Percentiles rank a stretch among this genome's conserved stretches.
Evolutionary conservation across 1,140 invertebrate genomes (phyloP).

Genomic region (Zaprionus inermis): DNA sequence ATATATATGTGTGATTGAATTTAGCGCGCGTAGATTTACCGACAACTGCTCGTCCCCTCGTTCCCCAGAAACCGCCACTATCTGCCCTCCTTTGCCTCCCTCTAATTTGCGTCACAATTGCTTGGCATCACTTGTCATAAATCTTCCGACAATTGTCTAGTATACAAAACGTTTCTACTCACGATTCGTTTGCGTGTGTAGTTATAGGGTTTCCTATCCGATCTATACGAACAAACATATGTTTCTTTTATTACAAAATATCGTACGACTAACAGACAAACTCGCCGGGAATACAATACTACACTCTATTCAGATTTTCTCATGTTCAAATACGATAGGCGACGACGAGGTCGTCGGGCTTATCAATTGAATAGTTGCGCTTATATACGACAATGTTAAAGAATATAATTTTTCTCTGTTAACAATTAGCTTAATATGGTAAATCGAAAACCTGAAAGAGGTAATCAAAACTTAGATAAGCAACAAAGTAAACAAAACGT

Average conservation of each 20-base stretch:
- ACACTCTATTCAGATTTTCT: background rate
- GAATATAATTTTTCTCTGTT: conserved; percentile 5
- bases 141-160: conserved; percentile 37
- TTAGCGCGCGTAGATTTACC: conserved; percentile 25
- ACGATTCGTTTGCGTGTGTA: conserved; percentile 23
- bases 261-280: background rate
- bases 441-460: conserved; percentile 17
- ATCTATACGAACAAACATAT: conserved; percentile 4
- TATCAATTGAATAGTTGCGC: conserved; percentile 24
- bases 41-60: conserved; percentile 3
- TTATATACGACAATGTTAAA: conserved; percentile 16
- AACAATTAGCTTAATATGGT: conserved; percentile 28
- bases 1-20: conserved; percentile 34
- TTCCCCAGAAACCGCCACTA: background rate
- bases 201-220: conserved; percentile 45
- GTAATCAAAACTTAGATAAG: conserved; percentile 28
- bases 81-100: background rate
- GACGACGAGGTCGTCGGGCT: conserved; percentile 34
- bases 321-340: conserved; percentile 22
- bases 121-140: conserved; percentile 35
- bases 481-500: conserved; percentile 11
- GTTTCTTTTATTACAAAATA: conserved; percentile 22
- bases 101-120: conserved; percentile 38
- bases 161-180: conserved; percentile 20
- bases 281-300: background rate